Base-by-base conservation (phyloP, 2,113 vertebrate species). In the Cyanoramphus novaezelandiae region DNA sequence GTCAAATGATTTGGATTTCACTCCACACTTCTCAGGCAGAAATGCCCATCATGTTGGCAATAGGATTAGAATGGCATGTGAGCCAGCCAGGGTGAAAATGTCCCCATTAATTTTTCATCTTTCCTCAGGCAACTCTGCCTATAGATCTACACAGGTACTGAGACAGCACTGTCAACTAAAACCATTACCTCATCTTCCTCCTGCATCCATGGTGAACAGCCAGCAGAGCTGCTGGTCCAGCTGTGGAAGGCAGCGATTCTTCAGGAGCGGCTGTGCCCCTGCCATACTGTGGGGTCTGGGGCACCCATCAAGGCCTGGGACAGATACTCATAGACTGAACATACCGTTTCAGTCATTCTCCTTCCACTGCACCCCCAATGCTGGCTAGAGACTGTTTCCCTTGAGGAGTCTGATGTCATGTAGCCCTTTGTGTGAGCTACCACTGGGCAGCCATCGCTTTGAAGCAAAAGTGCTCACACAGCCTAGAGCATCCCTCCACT, bases 51-150 rank as follows among this genome's bases (percentile, higher is more conserved):
- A 95, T 57, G 88, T 83, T 88, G 59, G 92, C 71, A 96, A 53
- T 35, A 29, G 87, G 82, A 97, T 96, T 97, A 95, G 95, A 97
- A 90, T 86, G 97, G 94, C 96, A 97, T 97, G 86, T 80, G 86
- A 97, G 90, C 77, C 82, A 96, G 77, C 47, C 74, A 75, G 92
- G 96, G 96, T 96, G 91, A 97, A 97, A 97, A 97, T 72, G 86
- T 93, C 70, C 49, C 94, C 93, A 93, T 97, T 96, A 97, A 97
- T 95, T 92, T 97, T 97, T 97, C 80, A 97, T 95, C 80, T 95
- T 90, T 90, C 97, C 96, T 96, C 92, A 60, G 96, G 97, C 97
- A 96, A 91, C 29, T 75, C 72, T 92, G 96, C 94, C 90, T 93
- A 95, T 88, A 86, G 96, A 97, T 97, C 95, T 92, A 86, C 69